Percentiles rank a stretch among this genome's conserved stretches.
Conservation (phyloP, 2,888 invertebrate species). For the Dolomedes plantarius region DNA sequence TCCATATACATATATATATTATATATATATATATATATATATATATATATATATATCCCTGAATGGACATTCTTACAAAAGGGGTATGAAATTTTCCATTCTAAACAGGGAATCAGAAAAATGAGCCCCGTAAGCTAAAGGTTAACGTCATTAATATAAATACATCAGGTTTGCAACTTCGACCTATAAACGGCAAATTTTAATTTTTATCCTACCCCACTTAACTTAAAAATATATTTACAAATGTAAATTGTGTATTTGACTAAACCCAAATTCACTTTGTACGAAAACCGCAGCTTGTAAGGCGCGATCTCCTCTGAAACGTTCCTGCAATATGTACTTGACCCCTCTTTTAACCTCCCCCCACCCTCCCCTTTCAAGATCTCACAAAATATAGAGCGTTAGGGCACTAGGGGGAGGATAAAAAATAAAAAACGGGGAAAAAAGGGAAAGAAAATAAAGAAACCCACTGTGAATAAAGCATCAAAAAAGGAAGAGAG, state of each 20-base stretch:
- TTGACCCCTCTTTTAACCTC: not conserved
- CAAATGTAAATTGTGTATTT: conserved; percentile 9
- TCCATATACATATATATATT: too few species aligned
- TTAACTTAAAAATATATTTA: conserved; percentile 10
- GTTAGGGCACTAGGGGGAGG: conserved; percentile 29
- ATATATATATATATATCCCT: too few species aligned
- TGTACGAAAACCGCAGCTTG: conserved; percentile 10
- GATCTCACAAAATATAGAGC: conserved; percentile 38
- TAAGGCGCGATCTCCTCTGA: not conserved
- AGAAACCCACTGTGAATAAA: conserved; percentile 69
- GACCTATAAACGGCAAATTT: not conserved
- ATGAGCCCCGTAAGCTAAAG: too few species aligned
- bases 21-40: too few species aligned
- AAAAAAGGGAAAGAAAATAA: not conserved
- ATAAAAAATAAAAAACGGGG: not conserved
- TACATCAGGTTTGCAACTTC: too few species aligned
- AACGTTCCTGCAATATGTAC: not conserved
- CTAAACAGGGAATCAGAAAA: too few species aligned
- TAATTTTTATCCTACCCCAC: not conserved
- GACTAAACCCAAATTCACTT: conserved; percentile 18
- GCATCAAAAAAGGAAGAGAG: conserved; percentile 63
- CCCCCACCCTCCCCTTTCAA: conserved; percentile 6
- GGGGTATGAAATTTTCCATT: too few species aligned
- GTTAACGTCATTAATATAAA: too few species aligned
- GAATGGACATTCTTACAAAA: too few species aligned